Conservation (phyloP, 2,888 invertebrate genomes). For the Pseudanteris insignis region DNA sequence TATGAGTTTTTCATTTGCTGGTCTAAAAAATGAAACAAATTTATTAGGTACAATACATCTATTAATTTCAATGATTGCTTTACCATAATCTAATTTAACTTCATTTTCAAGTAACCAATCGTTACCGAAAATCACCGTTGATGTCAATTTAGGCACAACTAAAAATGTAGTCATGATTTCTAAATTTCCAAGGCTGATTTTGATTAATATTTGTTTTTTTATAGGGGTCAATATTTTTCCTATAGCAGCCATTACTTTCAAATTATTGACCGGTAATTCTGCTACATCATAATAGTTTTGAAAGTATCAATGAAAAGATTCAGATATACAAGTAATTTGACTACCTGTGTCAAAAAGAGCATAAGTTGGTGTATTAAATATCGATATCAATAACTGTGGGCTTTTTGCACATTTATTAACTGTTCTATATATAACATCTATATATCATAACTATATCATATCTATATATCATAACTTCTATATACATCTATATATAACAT, state of each 20-base stretch:
- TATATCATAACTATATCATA: no score
- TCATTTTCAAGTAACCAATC: not conserved
- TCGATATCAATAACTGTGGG: not conserved
- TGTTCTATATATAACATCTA: not conserved
- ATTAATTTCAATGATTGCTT: not conserved
- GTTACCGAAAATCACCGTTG: not conserved
- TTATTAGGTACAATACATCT: not conserved
- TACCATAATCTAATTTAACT: not conserved
- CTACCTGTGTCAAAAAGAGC: not conserved
- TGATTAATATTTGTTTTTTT: slow-evolving; percentile 5
- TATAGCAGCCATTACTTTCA: not conserved
- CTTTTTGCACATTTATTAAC: not conserved
- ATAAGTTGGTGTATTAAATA: not conserved
- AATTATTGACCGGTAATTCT: slow-evolving; percentile 1
- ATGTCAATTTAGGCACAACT: not conserved
- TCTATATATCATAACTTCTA: no score
- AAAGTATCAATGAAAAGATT: not conserved
- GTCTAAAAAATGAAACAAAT: not conserved
- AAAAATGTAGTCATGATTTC: not conserved
- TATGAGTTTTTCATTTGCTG: not conserved
- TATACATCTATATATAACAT: no score
- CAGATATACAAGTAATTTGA: slow-evolving; percentile 3
- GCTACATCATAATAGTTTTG: not conserved
- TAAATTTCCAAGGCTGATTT: not conserved
- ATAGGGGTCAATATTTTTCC: slow-evolving; percentile 3